Evolutionary conservation across 1,140 invertebrate genomes (phyloP), one percentile per base, ranked within the genome.

Genomic region (Spodoptera frugiperda): DNA sequence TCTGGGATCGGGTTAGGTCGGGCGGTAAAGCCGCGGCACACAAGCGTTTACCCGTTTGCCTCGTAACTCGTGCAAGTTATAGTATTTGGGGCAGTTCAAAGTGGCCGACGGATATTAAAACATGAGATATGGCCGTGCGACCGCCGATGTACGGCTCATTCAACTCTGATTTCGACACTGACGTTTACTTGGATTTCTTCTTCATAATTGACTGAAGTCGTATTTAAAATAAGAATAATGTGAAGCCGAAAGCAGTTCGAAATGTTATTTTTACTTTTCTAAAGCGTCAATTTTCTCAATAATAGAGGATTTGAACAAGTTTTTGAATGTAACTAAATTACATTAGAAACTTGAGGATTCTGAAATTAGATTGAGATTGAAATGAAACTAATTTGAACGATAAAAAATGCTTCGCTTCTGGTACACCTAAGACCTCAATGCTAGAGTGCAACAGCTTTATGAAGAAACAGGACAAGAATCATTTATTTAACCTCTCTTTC

Each of bases 11-110:
- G 77, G 57, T 54, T 63, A 77, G 63, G 46, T 76, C 79, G 77
- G 77, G 70, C 77, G 65, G 81, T 88, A 84, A 84, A 85, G 78
- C 65, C 81, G 83, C 85, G 87, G 88, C 82, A 82, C 81, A 84
- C 78, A 79, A 76, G 74, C 80, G 68, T 75, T 82, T 80, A 82
- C 83, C 82, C 83, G 83, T 82, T 83, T 82, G 82, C 76, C 84
- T 88, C 91, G 82, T 92, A 92, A 91, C 84, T 91, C 84, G 83
- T 83, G 82, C 82, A 91, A 89, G 87, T 91, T 91, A 92, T 92
- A 91, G 91, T 92, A 91, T 92, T 92, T 89, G 86, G 91, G 86
- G 77, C 89, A 89, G 86, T 86, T 91, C 91, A 92, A 92, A 92
- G 91, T 88, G 59, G 87, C 89, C 91, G 89, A 87, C 87, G 84